Evolutionary conservation across 2,888 invertebrate genomes (phyloP).

Genomic region (Dasypogon diadema): DNA sequence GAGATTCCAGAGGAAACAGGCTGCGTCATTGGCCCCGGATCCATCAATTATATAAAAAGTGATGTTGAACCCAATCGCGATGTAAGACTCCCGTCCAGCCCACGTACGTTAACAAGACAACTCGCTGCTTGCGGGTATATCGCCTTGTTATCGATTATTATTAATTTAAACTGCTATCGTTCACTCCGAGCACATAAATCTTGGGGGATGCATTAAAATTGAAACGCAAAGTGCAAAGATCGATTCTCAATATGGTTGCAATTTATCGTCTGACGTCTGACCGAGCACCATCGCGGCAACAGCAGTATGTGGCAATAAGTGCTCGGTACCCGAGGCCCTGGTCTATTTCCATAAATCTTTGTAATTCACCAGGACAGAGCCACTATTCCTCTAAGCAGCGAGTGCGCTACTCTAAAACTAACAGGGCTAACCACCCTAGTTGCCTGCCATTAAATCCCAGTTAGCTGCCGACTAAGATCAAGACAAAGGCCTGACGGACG

Average conservation of each 20-base stretch:
- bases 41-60: no score
- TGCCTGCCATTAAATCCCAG: neutral
- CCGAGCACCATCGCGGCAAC: neutral
- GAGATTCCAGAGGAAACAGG: no score
- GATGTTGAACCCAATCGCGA: no score
- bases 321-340: conserved; percentile 7
- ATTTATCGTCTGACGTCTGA: no score
- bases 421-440: conserved; percentile 33
- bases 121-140: neutral
- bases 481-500: conserved; percentile 39
- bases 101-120: no score
- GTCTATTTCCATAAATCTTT: conserved; percentile 43
- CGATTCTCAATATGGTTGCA: neutral
- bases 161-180: conserved; percentile 30
- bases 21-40: no score
- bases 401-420: conserved; percentile 17
- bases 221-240: conserved; percentile 34
- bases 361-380: conserved; percentile 14
- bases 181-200: conserved; percentile 13
- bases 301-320: conserved; percentile 15
- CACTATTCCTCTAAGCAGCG: neutral
- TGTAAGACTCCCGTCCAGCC: no score
- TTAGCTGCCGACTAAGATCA: neutral
- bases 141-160: conserved; percentile 31
- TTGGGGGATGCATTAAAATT: conserved; percentile 20